Evolutionary conservation across 2,113 vertebrate genomes (phyloP).

Genomic region (Chionis minor): DNA sequence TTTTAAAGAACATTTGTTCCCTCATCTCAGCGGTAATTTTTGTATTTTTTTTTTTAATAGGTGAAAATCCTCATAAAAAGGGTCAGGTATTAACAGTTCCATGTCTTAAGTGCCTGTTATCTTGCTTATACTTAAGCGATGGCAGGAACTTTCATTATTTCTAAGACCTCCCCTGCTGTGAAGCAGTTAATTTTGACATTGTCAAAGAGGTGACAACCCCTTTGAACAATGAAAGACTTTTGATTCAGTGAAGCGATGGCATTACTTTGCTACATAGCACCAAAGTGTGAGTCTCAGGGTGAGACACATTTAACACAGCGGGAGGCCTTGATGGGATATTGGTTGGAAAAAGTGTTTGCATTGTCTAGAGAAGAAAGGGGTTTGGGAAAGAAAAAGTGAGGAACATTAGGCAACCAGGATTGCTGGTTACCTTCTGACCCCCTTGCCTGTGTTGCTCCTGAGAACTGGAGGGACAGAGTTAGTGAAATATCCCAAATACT

Average conservation of each 20-base stretch:
- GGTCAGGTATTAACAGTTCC: not conserved
- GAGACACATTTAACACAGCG: constrained; percentile 6
- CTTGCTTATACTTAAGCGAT: not conserved
- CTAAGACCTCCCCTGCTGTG: constrained; percentile 6
- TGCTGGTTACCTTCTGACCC: not conserved
- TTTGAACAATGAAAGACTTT: constrained; percentile 12
- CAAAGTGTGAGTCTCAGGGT: not conserved
- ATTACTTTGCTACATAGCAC: not conserved
- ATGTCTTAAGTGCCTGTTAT: constrained; percentile 17
- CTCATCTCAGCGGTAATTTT: not conserved
- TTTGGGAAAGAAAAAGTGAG: not conserved
- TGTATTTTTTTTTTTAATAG: not conserved
- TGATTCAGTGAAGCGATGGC: not conserved
- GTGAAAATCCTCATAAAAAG: constrained; percentile 7
- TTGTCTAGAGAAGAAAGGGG: not conserved
- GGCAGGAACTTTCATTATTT: constrained; percentile 20
- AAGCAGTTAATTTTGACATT: constrained; percentile 52
- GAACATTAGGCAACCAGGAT: not conserved
- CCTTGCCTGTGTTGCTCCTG: not conserved
- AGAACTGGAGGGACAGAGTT: not conserved
- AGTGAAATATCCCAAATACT: not conserved
- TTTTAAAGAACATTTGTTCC: not conserved
- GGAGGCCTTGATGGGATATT: not conserved
- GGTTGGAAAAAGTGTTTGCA: not conserved
- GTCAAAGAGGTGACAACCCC: not conserved